Evolutionary conservation across 2,888 invertebrate species (phyloP), one percentile per base, ranked within the genome.

Genomic region (Tiliacea aurago): DNA sequence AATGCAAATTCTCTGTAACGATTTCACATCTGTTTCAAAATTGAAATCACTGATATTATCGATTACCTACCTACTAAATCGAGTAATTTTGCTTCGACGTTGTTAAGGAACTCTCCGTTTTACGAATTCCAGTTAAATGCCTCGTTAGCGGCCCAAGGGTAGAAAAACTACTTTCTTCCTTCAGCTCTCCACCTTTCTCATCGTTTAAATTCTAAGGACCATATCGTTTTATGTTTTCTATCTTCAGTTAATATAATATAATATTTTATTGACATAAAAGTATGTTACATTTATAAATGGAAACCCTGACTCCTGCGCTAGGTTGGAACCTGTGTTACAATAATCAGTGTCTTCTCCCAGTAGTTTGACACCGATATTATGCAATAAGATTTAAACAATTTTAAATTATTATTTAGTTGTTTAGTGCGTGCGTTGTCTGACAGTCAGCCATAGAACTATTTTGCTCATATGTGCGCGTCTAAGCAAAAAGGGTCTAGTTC

Each of bases 21-120:
- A 89, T 89, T 86, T 73, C 77, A 82, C 91, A 86, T 88, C 84
- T 88, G 88, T 80, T 84, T 67, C 69, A 55, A 73, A 53, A 56
- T 73, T 41, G 10, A 37, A 64, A 74, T 73, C 23, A 73, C 73
- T 33, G 69, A 76, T 58, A 33, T 20, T 28, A 45, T 74, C 28
- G n/a, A 61, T 18, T 45, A 55, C 15, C 3, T 9, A 41, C 7
- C 41, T 51, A 51, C n/a, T 15, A 53, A 23, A 53, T 53, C 23
- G 15, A 47, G 28, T n/a, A n/a, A 18, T n/a, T 67, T 45, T n/a
- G 20, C 5, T 47, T 49, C 20, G n/a, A 51, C 0, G n/a, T n/a
- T 51, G 51, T n/a, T n/a, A 51, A 51, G 5, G 51, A 51, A 11
- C 28, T 47, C 2, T 7, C 18, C 10, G 11, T 7, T 45, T 20